A percentile compares a stretch with the other conserved stretches of the same genome.
Evolutionary conservation across 2,888 invertebrate species (phyloP).

Genomic region (Aporophyla nigra): DNA sequence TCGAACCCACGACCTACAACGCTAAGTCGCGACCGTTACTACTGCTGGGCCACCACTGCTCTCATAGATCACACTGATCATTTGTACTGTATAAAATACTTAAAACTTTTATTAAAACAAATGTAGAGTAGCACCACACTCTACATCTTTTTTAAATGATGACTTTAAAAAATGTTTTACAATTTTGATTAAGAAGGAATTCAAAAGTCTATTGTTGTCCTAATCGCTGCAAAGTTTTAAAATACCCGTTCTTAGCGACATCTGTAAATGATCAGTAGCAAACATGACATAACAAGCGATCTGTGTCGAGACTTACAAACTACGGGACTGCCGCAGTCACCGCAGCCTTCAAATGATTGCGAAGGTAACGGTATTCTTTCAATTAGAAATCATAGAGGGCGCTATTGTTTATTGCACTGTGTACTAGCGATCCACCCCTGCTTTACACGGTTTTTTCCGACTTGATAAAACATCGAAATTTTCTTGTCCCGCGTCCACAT

Average conservation of each 20-base stretch:
- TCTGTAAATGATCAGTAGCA: slow-evolving; percentile 9
- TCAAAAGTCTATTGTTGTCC: background rate
- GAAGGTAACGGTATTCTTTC: background rate
- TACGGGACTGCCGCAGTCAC: background rate
- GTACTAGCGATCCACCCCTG: no score
- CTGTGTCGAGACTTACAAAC: background rate
- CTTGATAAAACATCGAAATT: no score
- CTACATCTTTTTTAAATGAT: no score
- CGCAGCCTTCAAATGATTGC: slow-evolving; percentile 11
- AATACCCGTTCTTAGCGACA: slow-evolving; percentile 32
- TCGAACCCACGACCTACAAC: no score
- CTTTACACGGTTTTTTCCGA: no score
- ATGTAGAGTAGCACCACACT: background rate
- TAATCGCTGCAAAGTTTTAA: background rate
- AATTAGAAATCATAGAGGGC: slow-evolving; percentile 41
- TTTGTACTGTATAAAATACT: background rate
- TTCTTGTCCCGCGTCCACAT: no score
- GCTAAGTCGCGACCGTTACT: no score
- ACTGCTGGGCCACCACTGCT: no score
- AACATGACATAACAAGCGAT: background rate
- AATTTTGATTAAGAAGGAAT: no score
- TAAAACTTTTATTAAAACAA: background rate
- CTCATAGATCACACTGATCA: background rate
- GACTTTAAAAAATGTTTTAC: background rate
- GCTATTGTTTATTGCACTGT: background rate